A percentile compares a stretch with the other conserved stretches of the same genome.
phyloP scores from a whole-genome alignment of 2,113 vertebrate species.

The Eidolon helvum region DNA sequence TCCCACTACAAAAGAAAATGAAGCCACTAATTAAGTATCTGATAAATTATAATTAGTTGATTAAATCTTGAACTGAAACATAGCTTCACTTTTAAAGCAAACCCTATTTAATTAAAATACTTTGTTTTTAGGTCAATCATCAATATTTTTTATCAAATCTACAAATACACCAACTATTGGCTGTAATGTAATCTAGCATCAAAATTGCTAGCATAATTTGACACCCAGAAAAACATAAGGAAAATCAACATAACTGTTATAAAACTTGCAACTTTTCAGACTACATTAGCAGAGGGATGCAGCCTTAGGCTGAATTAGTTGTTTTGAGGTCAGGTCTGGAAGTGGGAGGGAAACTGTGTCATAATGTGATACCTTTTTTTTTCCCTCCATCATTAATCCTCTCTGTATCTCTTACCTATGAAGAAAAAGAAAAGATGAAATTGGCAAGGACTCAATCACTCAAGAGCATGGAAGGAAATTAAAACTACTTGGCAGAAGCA shows the following conservation, averaged over 20 bases:
- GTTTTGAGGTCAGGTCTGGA: not conserved
- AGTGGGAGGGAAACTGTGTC: not conserved
- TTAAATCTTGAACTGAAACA: slow-evolving; percentile 3
- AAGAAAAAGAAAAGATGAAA: not conserved
- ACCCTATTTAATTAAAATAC: not conserved
- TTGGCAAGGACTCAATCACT: not conserved
- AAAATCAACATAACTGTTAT: not conserved
- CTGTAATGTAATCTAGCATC: not conserved
- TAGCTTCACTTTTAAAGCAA: slow-evolving; percentile 30
- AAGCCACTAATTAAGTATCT: not conserved
- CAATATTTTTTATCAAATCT: not conserved
- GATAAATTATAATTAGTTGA: not conserved
- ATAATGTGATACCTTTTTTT: not conserved
- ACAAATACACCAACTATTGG: not conserved
- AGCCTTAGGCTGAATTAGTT: not conserved
- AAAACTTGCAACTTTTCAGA: not conserved
- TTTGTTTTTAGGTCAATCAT: not conserved
- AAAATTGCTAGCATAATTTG: not conserved
- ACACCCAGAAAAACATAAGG: not conserved
- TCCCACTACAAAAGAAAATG: not conserved
- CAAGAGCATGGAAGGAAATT: not conserved
- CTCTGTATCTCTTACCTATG: not conserved
- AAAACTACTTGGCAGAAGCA: not conserved
- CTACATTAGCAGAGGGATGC: not conserved
- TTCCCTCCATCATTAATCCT: not conserved